Conservation (phyloP, 2,113 vertebrate species). For the Vulpes lagopus region DNA sequence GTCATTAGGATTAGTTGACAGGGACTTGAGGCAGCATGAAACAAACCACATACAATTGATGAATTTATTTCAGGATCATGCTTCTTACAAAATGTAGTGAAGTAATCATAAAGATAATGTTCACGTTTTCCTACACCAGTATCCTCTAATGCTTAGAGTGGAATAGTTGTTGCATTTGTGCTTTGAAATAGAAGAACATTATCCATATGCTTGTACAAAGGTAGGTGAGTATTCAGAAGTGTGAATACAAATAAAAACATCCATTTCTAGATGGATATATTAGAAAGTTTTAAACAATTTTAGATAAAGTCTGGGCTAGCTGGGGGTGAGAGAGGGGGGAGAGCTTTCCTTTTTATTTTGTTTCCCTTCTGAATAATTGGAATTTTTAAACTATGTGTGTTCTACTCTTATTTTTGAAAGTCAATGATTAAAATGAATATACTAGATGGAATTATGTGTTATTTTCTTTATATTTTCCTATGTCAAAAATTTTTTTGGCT, state of each 20-base stretch:
- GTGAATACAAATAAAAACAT: background rate
- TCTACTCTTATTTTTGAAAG: slow-evolving; percentile 49
- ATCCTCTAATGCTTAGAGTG: background rate
- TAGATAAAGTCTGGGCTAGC: background rate
- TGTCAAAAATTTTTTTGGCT: background rate
- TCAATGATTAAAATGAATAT: slow-evolving; percentile 36
- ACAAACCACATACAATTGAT: background rate
- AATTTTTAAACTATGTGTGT: background rate
- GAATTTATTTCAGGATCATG: slow-evolving; percentile 6
- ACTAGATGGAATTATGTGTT: background rate
- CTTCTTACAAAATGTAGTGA: slow-evolving; percentile 11
- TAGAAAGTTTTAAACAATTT: slow-evolving; percentile 13
- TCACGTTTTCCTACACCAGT: background rate
- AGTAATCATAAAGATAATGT: background rate
- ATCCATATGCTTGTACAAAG: background rate
- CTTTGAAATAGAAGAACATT: slow-evolving; percentile 28
- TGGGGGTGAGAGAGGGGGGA: background rate
- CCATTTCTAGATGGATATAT: background rate
- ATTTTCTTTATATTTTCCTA: background rate
- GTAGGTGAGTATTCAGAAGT: background rate
- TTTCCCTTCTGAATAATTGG: background rate
- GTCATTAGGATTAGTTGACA: slow-evolving; percentile 35
- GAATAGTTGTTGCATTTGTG: background rate
- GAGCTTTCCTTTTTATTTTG: background rate
- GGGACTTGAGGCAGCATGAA: background rate